Percentiles rank a stretch among this genome's conserved stretches.
Evolutionary conservation across 2,113 vertebrate genomes (phyloP).

Genomic region (Macroglossus sobrinus): DNA sequence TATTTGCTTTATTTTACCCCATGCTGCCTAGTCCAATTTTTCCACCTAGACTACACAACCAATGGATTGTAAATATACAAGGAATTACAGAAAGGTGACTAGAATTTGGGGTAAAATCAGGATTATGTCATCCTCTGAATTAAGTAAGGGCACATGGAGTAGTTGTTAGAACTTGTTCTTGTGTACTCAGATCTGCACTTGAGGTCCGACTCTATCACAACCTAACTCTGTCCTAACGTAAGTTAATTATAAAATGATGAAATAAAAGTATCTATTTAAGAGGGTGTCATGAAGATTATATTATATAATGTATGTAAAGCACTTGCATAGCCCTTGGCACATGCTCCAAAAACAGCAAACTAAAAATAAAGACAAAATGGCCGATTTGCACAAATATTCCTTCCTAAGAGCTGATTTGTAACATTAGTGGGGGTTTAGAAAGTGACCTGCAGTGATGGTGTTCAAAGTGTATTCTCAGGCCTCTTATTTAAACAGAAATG

Average conservation of each 20-base stretch:
- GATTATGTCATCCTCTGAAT: neutral
- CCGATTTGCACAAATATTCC: neutral
- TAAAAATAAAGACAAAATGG: conserved; percentile 29
- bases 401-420: conserved; percentile 8
- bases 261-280: neutral
- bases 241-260: neutral
- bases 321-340: neutral
- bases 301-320: neutral
- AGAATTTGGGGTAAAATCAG: neutral
- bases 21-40: neutral
- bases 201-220: neutral
- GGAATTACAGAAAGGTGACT: neutral
- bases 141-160: neutral
- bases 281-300: neutral
- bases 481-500: neutral
- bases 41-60: neutral
- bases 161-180: neutral
- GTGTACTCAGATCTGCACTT: neutral
- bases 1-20: neutral
- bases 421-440: neutral
- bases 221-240: neutral
- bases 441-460: neutral
- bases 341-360: neutral
- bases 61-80: neutral
- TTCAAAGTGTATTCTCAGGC: neutral